Conservation (phyloP, 2,113 vertebrate genomes). For the Dipodomys stephensi region DNA sequence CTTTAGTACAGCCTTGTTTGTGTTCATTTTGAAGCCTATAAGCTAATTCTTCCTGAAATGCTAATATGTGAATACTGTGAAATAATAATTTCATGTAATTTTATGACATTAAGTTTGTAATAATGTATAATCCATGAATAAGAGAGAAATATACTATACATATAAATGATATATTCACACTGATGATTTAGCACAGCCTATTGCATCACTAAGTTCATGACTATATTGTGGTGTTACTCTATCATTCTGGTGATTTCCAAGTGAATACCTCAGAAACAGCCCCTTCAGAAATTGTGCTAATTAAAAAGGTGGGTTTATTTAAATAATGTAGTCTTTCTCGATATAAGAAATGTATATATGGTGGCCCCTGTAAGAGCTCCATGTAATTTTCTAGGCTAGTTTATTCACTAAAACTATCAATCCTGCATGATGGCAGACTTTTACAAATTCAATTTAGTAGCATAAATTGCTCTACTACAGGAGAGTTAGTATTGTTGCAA, state of each 20-base stretch:
- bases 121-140: background rate
- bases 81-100: background rate
- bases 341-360: background rate
- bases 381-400: background rate
- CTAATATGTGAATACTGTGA: background rate
- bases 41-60: background rate
- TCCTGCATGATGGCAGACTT: background rate
- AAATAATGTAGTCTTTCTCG: background rate
- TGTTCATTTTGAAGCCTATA: background rate
- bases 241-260: background rate
- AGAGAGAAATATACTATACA: background rate
- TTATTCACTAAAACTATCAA: background rate
- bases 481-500: background rate
- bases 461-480: background rate
- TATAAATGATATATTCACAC: background rate
- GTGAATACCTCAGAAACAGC: background rate
- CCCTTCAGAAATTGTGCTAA: background rate
- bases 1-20: too few relatives aligned
- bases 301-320: background rate
- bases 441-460: background rate
- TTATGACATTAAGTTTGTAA: background rate
- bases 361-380: background rate
- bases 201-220: background rate
- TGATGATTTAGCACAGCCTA: background rate
- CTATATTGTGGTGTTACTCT: background rate